Base-by-base conservation (phyloP, 2,797 vertebrate genomes). In the Eutrigla gurnardus region DNA sequence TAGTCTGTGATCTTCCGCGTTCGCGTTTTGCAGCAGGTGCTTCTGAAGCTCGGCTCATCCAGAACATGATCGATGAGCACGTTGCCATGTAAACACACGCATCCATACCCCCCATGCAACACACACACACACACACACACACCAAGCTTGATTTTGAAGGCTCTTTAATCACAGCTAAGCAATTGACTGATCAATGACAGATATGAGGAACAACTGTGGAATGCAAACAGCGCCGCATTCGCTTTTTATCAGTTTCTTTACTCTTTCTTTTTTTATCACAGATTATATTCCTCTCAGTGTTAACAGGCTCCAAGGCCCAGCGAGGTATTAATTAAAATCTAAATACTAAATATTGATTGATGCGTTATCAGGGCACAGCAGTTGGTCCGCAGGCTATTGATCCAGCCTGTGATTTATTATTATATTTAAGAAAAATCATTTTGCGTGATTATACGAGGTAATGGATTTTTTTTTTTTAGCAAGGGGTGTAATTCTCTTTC, bases 311-410 rank as follows among this genome's bases (percentile, higher is more conserved):
- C 91, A 75, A 85, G 92, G 93, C 89, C 92, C 80, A 88, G 93
- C 90, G 88, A 95, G 91, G 96, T 97, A 98, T 98, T 97, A 97
- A 98, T 99, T 98, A 97, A 98, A 97, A 99, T 98, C 97, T 97
- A 98, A 99, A 99, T 98, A 97, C 97, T 97, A 98, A 97, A 96
- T 99, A 99, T 99, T 99, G 98, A 99, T 98, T 97, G 96, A 99
- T 98, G 95, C 91, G 95, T 98, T 99, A 99, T 99, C 98, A 97
- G 97, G 92, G 93, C 93, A 87, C 88, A 96, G 96, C 98, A 99
- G 97, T 97, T 97, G 97, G 96, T 93, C 93, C 80, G 92, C 94
- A 93, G 94, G 94, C 95, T 95, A 98, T 98, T 95, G 98, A 99
- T 99, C 96, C 95, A 89, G 91, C 86, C 95, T 89, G 96, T 99